phyloP scores from a whole-genome alignment of 2,797 vertebrate species.

The Gymnoscopelus microlampas region DNA sequence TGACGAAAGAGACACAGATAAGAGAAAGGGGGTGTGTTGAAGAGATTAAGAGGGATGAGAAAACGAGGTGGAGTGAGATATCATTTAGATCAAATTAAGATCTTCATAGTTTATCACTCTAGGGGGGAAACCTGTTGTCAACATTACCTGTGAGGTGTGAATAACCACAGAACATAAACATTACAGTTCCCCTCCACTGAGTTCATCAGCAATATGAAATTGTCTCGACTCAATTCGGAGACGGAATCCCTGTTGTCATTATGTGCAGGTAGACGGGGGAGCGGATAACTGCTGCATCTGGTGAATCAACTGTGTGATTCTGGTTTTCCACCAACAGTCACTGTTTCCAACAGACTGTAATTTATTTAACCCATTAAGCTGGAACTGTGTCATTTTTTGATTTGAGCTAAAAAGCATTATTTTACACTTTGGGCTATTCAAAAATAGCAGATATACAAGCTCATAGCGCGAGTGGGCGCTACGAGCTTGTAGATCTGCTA shows the following conservation, averaged over 20 bases:
- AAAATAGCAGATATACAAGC: too few relatives aligned
- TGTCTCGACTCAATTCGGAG: constrained; percentile 46
- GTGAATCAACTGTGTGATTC: too few relatives aligned
- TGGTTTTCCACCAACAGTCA: too few relatives aligned
- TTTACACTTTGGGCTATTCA: too few relatives aligned
- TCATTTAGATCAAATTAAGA: constrained; percentile 23
- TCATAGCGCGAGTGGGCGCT: too few relatives aligned
- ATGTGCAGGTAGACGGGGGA: too few relatives aligned
- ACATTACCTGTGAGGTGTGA: neutral
- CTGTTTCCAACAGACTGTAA: too few relatives aligned
- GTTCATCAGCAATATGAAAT: constrained; percentile 33
- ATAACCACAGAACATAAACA: constrained; percentile 23
- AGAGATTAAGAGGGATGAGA: constrained; percentile 3
- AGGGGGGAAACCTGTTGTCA: constrained; percentile 20
- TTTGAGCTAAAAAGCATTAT: too few relatives aligned
- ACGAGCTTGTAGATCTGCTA: too few relatives aligned
- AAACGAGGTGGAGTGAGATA: constrained; percentile 12
- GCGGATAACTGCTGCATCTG: too few relatives aligned
- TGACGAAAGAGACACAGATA: neutral
- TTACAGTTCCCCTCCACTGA: constrained; percentile 3
- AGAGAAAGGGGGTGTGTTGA: neutral
- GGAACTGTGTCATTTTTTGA: too few relatives aligned
- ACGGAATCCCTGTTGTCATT: constrained; percentile 11
- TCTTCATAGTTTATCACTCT: constrained; percentile 15
- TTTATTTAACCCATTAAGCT: too few relatives aligned